Evolutionary conservation across 2,113 vertebrate genomes (phyloP).

Genomic region (Phyllostomus hastatus): DNA sequence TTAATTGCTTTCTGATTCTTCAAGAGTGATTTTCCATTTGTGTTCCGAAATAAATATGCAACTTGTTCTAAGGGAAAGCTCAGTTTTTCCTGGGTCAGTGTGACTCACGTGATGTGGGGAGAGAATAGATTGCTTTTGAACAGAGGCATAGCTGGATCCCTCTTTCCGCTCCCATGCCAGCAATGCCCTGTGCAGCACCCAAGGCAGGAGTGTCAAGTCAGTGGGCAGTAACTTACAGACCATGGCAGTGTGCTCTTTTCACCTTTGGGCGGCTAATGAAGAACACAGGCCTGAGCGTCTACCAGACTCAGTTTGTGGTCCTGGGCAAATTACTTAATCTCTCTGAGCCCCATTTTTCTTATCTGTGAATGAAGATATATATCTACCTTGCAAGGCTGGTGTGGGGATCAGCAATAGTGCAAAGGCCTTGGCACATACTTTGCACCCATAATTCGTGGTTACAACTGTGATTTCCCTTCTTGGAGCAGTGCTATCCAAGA

Average conservation of each 20-base stretch:
- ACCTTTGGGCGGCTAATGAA: background rate
- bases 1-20: slow-evolving; percentile 52
- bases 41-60: slow-evolving; percentile 36
- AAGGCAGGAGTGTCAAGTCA: background rate
- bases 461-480: background rate
- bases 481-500: background rate
- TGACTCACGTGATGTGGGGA: background rate
- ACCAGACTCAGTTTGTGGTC: background rate
- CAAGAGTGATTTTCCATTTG: slow-evolving; percentile 56
- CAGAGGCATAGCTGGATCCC: background rate
- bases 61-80: slow-evolving; percentile 47
- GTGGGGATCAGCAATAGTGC: background rate
- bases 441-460: background rate
- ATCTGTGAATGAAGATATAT: background rate
- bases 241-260: background rate
- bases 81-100: slow-evolving; percentile 52
- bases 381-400: background rate
- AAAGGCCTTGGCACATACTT: background rate
- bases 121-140: slow-evolving; percentile 26
- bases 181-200: background rate
- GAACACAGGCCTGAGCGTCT: background rate
- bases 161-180: background rate
- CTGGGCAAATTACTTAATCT: background rate
- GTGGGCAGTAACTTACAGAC: background rate
- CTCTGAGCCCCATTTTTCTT: background rate